A percentile compares a stretch with the other conserved stretches of the same genome.
Conservation (phyloP, 2,113 vertebrate species). For the Hippocampus mohnikei region DNA sequence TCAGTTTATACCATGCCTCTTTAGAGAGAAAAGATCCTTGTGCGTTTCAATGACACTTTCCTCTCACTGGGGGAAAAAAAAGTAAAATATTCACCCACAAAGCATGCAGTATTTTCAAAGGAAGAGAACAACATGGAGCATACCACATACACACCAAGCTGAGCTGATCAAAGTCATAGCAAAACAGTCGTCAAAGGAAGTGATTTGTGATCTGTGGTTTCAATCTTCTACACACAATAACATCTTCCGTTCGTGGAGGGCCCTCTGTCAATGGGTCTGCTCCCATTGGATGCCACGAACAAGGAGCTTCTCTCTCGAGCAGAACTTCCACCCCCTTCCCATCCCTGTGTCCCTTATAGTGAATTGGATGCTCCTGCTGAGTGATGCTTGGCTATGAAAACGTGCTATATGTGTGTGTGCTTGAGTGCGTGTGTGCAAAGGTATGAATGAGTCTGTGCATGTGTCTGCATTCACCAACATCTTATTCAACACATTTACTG, state of each 20-base stretch:
- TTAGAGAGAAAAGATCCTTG: neutral
- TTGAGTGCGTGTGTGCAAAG: neutral
- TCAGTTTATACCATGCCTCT: neutral
- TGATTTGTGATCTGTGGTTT: constrained; percentile 33
- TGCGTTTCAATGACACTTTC: neutral
- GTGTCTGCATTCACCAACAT: neutral
- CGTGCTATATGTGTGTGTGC: neutral
- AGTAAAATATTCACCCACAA: neutral
- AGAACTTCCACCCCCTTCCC: constrained; percentile 21
- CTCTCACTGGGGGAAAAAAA: neutral
- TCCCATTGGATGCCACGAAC: constrained; percentile 59
- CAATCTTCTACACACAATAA: constrained; percentile 39
- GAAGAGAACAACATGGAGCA: neutral
- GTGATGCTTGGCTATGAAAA: constrained; percentile 26
- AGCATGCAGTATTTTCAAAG: neutral
- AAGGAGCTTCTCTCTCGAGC: constrained; percentile 62
- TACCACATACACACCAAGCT: neutral
- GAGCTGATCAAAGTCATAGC: constrained; percentile 13
- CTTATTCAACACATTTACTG: neutral
- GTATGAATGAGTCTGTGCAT: neutral
- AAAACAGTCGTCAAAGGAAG: constrained; percentile 48
- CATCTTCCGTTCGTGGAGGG: constrained; percentile 57
- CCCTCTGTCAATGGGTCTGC: constrained; percentile 66
- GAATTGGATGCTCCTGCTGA: constrained; percentile 69
- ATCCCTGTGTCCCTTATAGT: constrained; percentile 50